Percentiles rank a stretch among this genome's conserved stretches.
Conservation (phyloP, 2,797 vertebrate species). For the Peromyscus eremicus region DNA sequence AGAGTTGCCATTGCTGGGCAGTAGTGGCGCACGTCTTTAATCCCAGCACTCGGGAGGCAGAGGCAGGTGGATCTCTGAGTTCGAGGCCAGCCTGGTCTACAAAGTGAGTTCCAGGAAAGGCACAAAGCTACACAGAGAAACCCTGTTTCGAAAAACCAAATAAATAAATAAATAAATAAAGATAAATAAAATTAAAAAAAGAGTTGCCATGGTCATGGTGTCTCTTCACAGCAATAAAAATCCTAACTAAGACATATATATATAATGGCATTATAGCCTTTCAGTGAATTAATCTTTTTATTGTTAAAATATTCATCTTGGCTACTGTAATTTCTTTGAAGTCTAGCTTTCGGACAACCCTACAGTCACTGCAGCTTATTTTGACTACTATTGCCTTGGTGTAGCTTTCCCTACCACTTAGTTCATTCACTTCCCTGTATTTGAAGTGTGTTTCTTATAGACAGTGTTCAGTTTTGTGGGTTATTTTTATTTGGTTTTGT, state of each 20-base stretch:
- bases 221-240: not conserved
- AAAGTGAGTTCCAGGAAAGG: no score
- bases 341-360: not conserved
- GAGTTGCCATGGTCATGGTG: not conserved
- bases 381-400: not conserved
- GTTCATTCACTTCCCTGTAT: not conserved
- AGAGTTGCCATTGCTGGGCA: no score
- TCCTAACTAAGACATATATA: not conserved
- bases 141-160: no score
- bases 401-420: not conserved
- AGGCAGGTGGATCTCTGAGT: no score
- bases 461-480: not conserved
- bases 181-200: no score
- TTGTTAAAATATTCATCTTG: not conserved
- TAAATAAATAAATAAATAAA: no score
- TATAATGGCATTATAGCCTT: not conserved
- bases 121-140: no score
- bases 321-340: not conserved
- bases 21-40: no score
- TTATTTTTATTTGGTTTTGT: not conserved
- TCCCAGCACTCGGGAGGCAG: no score
- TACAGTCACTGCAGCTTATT: not conserved
- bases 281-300: not conserved
- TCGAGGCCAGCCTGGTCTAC: no score
- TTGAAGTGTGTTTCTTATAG: not conserved